These are phyloP conservation scores for Homarus gammarus DNA, from an alignment of 2,888 invertebrate species.

Conservation along the genomic window DNA sequence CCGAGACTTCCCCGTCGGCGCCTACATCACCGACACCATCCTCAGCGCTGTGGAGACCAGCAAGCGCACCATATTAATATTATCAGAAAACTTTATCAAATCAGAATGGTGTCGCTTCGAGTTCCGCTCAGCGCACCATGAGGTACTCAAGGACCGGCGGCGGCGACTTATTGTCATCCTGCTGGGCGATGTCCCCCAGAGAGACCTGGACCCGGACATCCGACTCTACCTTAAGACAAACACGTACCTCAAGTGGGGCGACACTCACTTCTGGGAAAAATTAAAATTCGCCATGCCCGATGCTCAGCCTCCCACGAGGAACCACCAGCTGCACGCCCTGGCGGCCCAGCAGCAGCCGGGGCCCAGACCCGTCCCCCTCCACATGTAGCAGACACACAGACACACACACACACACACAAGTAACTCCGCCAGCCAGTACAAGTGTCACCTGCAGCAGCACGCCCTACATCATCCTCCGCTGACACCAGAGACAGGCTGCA, in stretches of 20 bases:
- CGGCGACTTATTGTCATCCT: slow-evolving; percentile 90
- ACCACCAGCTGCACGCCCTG: slow-evolving; percentile 68
- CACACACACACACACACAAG: no score
- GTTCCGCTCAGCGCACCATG: slow-evolving; percentile 93
- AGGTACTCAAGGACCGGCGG: slow-evolving; percentile 88
- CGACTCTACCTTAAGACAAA: slow-evolving; percentile 91
- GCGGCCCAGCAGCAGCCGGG: slow-evolving; percentile 62
- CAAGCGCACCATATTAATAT: slow-evolving; percentile 76
- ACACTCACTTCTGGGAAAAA: slow-evolving; percentile 96
- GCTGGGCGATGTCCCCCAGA: slow-evolving; percentile 89
- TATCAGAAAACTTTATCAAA: slow-evolving; percentile 77
- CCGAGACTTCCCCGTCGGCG: slow-evolving; percentile 77
- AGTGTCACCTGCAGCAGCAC: background rate
- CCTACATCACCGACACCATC: slow-evolving; percentile 77
- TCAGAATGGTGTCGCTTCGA: slow-evolving; percentile 93
- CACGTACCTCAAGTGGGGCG: slow-evolving; percentile 91
- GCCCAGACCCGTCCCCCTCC: slow-evolving; percentile 42
- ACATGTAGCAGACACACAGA: slow-evolving; percentile 40
- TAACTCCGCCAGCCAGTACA: background rate
- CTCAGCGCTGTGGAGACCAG: slow-evolving; percentile 77
- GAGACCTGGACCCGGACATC: slow-evolving; percentile 91
- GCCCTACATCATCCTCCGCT: background rate
- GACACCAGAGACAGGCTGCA: background rate
- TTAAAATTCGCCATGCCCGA: slow-evolving; percentile 91
- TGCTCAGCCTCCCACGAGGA: slow-evolving; percentile 78